phyloP scores from a whole-genome alignment of 2,888 invertebrate genomes.

The Gymnocheta viridis region DNA sequence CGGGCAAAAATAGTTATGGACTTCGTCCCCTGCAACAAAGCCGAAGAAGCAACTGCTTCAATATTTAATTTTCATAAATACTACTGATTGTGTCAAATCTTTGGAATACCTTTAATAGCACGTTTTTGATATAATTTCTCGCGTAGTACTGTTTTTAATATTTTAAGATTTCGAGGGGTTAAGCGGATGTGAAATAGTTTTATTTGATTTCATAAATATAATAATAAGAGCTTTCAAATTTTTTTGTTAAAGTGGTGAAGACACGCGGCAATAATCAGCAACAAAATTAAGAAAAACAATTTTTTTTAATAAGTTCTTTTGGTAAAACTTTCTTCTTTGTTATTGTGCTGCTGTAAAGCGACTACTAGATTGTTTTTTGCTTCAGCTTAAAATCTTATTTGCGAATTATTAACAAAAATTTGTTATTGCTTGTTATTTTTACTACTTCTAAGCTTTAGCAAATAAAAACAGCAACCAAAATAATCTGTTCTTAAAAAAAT shows the following conservation, averaged over 20 bases:
- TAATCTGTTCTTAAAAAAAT: conserved; percentile 38
- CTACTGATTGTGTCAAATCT: too few species aligned
- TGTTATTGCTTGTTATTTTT: conserved; percentile 1
- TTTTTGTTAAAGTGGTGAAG: neutral
- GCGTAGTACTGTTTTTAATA: neutral
- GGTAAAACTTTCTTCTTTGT: neutral
- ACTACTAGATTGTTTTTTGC: neutral
- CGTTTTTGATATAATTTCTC: neutral
- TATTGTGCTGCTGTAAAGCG: neutral
- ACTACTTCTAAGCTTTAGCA: conserved; percentile 20
- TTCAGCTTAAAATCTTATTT: neutral
- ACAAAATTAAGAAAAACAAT: neutral
- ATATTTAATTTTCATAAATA: too few species aligned
- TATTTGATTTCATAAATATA: neutral
- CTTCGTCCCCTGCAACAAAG: too few species aligned
- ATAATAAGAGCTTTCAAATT: neutral
- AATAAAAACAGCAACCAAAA: conserved; percentile 41
- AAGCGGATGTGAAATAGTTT: neutral
- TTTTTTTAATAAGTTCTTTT: neutral
- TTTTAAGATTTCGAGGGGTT: neutral
- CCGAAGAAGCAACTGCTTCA: too few species aligned
- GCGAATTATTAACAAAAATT: neutral
- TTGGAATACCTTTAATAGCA: too few species aligned
- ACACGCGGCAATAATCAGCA: conserved; percentile 1
- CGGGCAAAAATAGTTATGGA: too few species aligned